phyloP scores from a whole-genome alignment of 2,113 vertebrate species.

The Tenebrosternarchus preto region DNA sequence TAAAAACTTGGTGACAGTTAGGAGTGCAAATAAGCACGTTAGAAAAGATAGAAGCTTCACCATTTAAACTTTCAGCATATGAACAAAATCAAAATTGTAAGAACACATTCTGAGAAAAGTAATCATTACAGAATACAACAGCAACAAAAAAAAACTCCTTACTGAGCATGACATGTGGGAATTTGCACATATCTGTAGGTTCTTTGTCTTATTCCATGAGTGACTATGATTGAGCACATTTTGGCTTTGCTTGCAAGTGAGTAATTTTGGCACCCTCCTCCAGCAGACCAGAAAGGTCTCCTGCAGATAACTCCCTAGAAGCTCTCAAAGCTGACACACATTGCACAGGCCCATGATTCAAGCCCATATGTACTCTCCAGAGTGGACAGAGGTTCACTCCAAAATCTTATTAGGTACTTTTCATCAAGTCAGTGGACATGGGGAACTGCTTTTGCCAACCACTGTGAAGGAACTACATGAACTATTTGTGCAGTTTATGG shows the following conservation, averaged over 20 bases:
- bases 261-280: slow-evolving; percentile 36
- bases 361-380: slow-evolving; percentile 1
- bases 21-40: background rate
- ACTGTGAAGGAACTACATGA: background rate
- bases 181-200: slow-evolving; percentile 3
- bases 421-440: slow-evolving; percentile 2
- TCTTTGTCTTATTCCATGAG: slow-evolving; percentile 1
- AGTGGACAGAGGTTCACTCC: slow-evolving; percentile 6
- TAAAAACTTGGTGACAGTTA: too few species aligned
- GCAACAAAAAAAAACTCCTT: background rate
- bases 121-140: background rate
- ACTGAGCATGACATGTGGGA: slow-evolving; percentile 3
- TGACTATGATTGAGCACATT: background rate
- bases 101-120: background rate
- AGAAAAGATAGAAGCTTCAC: background rate
- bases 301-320: slow-evolving; percentile 27
- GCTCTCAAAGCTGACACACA: slow-evolving; percentile 20
- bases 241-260: slow-evolving; percentile 13
- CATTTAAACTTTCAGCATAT: too few species aligned
- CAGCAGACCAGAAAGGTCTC: slow-evolving; percentile 26
- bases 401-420: background rate
- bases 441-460: background rate
- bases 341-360: slow-evolving; percentile 16
- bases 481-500: background rate
- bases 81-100: background rate